Conservation (phyloP, 2,797 vertebrate genomes). For the Eidolon dupreanum region DNA sequence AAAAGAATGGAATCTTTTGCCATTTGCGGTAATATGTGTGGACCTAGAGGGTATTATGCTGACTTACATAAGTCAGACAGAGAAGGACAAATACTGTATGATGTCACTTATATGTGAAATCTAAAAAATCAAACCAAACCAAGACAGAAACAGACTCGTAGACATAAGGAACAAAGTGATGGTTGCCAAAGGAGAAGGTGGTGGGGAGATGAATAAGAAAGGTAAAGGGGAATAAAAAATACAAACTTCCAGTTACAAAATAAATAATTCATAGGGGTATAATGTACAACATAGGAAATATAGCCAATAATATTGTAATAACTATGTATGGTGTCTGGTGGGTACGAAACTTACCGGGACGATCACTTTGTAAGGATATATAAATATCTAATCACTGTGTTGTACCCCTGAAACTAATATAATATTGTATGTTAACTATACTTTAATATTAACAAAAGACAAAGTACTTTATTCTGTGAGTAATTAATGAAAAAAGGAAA, state of each 20-base stretch:
- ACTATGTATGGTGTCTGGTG: not conserved
- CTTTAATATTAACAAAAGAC: not conserved
- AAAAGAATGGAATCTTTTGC: not conserved
- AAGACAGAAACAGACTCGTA: not conserved
- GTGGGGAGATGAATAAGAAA: not conserved
- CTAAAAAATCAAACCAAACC: not conserved
- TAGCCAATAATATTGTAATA: not conserved
- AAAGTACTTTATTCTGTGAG: not conserved
- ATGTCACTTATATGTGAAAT: not conserved
- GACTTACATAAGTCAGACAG: not conserved
- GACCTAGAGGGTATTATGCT: not conserved
- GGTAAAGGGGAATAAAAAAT: not conserved
- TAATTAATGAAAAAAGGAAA: slow-evolving; percentile 35
- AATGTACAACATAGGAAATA: not conserved
- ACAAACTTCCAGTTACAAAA: not conserved
- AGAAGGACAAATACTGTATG: not conserved
- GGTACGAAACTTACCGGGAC: not conserved
- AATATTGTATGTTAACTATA: not conserved
- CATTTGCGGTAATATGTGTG: not conserved
- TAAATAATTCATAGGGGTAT: not conserved
- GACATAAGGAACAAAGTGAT: not conserved
- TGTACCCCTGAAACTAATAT: not conserved
- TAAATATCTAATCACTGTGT: not conserved
- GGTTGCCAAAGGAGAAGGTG: not conserved
- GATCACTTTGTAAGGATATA: not conserved